phyloP scores from a whole-genome alignment of 2,888 invertebrate species.

The Athalia circularis region DNA sequence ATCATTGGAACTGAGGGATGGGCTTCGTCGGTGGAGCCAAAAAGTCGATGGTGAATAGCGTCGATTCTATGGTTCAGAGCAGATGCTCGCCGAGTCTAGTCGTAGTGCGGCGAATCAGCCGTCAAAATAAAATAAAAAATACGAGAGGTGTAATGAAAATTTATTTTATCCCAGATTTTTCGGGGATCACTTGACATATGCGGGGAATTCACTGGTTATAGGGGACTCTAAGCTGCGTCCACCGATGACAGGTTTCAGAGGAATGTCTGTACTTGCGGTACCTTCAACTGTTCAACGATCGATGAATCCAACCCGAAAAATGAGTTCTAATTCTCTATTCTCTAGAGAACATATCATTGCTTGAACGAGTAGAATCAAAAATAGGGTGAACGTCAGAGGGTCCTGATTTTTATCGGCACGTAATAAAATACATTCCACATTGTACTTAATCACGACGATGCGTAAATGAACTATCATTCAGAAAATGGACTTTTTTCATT shows the following conservation, averaged over 20 bases:
- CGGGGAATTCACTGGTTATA: conserved; percentile 7
- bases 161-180: conserved; percentile 41
- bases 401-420: no score
- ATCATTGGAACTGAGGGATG: conserved; percentile 42
- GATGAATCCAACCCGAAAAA: neutral
- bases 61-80: conserved; percentile 43
- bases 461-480: no score
- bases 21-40: conserved; percentile 30
- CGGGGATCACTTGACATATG: conserved; percentile 14
- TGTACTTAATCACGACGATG: no score
- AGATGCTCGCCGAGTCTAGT: conserved; percentile 23
- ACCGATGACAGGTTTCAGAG: conserved; percentile 34
- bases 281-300: neutral
- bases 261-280: neutral
- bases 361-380: no score
- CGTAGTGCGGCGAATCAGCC: conserved; percentile 41
- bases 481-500: neutral
- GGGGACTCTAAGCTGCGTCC: neutral
- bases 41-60: conserved; percentile 42
- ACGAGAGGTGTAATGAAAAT: conserved; percentile 44
- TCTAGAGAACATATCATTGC: neutral
- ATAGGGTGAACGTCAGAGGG: no score
- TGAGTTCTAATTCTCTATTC: neutral
- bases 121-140: conserved; percentile 45
- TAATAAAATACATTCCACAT: no score